These are phyloP conservation scores for Meloe dianella DNA, from an alignment of 2,888 invertebrate species.

Conservation along the genomic window DNA sequence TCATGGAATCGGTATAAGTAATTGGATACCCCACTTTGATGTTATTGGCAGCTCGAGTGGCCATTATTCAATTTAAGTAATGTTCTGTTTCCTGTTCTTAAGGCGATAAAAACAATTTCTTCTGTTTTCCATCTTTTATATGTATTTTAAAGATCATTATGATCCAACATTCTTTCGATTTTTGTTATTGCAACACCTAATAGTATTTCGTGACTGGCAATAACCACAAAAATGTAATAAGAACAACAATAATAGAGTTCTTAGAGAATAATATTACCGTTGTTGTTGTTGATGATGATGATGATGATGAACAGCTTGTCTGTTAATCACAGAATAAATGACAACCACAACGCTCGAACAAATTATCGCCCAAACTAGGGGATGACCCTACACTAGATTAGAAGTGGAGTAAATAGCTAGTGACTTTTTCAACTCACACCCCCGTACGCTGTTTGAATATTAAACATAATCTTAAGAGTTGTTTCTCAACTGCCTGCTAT, in stretches of 20 bases:
- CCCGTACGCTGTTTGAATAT: conserved; percentile 47
- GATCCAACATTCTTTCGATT: background rate
- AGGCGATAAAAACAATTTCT: background rate
- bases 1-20: background rate
- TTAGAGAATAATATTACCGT: background rate
- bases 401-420: conserved; percentile 45
- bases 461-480: conserved; percentile 47
- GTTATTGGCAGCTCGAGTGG: background rate
- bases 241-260: background rate
- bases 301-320: conserved; percentile 15
- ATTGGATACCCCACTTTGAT: background rate
- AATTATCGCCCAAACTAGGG: conserved; percentile 40
- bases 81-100: background rate
- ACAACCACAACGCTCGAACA: conserved; percentile 34
- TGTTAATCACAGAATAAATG: conserved; percentile 25
- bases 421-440: conserved; percentile 48
- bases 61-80: background rate
- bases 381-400: conserved; percentile 44
- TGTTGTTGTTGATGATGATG: conserved; percentile 1
- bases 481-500: conserved; percentile 44
- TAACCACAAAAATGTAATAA: conserved; percentile 2
- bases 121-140: background rate
- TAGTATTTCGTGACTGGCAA: background rate
- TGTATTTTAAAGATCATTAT: background rate
- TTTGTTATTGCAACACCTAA: background rate